These are phyloP conservation scores for Allacma fusca DNA, from an alignment of 2,888 invertebrate genomes.

Conservation along the genomic window DNA sequence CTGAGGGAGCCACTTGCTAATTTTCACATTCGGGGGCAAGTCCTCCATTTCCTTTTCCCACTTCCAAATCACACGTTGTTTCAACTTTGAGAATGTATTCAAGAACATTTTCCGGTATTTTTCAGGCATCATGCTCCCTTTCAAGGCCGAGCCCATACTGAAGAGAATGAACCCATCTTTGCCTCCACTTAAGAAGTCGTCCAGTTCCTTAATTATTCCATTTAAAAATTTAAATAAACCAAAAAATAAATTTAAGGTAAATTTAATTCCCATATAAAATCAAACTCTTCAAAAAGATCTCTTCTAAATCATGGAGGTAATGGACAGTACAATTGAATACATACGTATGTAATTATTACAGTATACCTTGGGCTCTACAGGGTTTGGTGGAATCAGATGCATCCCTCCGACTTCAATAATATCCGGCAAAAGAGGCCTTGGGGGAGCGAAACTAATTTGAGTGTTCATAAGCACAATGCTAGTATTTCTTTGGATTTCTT, in stretches of 20 bases:
- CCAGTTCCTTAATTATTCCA: constrained; percentile 33
- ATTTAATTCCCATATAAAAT: no score
- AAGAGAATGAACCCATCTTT: constrained; percentile 82
- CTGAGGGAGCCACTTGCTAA: constrained; percentile 77
- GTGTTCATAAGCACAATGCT: constrained; percentile 83
- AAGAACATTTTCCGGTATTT: constrained; percentile 75
- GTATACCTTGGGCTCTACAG: constrained; percentile 66
- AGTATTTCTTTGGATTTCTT: constrained; percentile 76
- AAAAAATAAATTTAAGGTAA: no score
- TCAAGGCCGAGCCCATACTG: constrained; percentile 85
- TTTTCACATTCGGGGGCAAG: constrained; percentile 71
- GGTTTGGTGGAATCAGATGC: constrained; percentile 74
- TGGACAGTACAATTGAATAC: no score
- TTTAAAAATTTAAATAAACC: no score
- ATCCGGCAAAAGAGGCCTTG: constrained; percentile 79
- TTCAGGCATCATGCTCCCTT: constrained; percentile 81
- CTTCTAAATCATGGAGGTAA: no score
- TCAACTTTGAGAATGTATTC: constrained; percentile 77
- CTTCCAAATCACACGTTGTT: constrained; percentile 85
- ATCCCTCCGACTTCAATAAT: constrained; percentile 86
- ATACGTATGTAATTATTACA: no score
- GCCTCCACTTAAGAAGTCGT: constrained; percentile 63
- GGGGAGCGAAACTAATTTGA: constrained; percentile 80
- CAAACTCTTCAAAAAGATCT: no score
- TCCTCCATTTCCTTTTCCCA: constrained; percentile 74